These are phyloP conservation scores for Argynnis bischoffii DNA, from an alignment of 2,888 invertebrate species.

Conservation along the genomic window DNA sequence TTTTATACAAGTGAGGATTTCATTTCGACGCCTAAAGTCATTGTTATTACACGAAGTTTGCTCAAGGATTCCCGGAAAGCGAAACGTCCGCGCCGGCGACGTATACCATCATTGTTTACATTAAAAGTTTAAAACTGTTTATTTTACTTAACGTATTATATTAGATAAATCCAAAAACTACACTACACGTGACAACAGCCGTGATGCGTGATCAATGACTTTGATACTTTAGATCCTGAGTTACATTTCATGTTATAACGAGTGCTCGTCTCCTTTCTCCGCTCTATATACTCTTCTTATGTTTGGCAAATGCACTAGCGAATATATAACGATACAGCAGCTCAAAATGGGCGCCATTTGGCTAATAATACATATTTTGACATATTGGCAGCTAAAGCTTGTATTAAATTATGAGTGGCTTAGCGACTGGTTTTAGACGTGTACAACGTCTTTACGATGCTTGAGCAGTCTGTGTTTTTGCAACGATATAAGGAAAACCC, in stretches of 20 bases:
- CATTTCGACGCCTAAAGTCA: background rate
- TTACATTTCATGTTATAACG: too few relatives aligned
- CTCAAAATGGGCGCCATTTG: constrained; percentile 23
- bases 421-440: constrained; percentile 9
- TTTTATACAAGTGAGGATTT: background rate
- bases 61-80: constrained; percentile 15
- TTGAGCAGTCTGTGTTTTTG: too few relatives aligned
- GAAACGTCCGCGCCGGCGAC: background rate
- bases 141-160: background rate
- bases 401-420: constrained; percentile 28
- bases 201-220: background rate
- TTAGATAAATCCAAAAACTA: constrained; percentile 1
- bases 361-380: constrained; percentile 27
- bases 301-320: background rate
- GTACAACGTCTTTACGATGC: too few relatives aligned
- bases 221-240: background rate
- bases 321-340: constrained; percentile 2
- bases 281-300: background rate
- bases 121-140: constrained; percentile 2
- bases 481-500: too few relatives aligned
- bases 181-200: constrained; percentile 6
- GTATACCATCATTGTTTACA: constrained; percentile 11
- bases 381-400: constrained; percentile 31
- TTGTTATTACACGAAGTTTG: background rate
- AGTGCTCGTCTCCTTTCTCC: too few relatives aligned